Base-by-base conservation (phyloP, 2,888 invertebrate genomes). In the Lepas anatifera region DNA sequence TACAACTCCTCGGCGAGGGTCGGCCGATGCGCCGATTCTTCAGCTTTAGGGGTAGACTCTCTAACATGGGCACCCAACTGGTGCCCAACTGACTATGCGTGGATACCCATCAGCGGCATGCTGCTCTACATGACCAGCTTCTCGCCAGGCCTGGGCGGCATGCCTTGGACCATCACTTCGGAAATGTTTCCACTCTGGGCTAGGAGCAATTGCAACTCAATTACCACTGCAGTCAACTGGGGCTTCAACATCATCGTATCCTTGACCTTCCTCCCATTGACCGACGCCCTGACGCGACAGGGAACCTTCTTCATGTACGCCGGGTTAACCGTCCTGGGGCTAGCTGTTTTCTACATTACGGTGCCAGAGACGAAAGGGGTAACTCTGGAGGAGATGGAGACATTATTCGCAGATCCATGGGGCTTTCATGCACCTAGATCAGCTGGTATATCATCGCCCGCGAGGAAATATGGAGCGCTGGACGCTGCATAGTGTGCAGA, bases 111-210 rank as follows among this genome's bases (percentile, higher is more conserved):
- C 18, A 66, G 78, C 0, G 82, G 82, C 3, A 76, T 83, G 22
- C 77, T 77, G 11, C 70, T 81, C 22, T 83, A 83, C 74, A 77
- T 83, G n/a, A 77, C 81, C 74, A 80, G 78, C 74, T 83, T 82
- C 77, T 81, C 83, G 29, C 81, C 82, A 72, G 83, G 83, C 48
- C 80, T 83, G 77, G 83, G 83, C 11, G 82, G 83, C 3, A 83
- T 83, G 80, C 83, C 83, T 2, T 84, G 84, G 84, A 83, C 83
- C 11, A 80, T 84, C 69, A 84, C 83, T 75, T 81, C 83, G 4
- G 84, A 84, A 76, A 83, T 84, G 69, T 84, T 81, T 74, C 84
- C 84, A 0, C 76, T 80, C 43, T 84, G 83, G 84, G 83, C 84
- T 3, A 77, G 84, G 29, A 78, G 82, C 64, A 81, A 82, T 0